Evolutionary conservation across 2,113 vertebrate species (phyloP).

Genomic region (Proteles cristata): DNA sequence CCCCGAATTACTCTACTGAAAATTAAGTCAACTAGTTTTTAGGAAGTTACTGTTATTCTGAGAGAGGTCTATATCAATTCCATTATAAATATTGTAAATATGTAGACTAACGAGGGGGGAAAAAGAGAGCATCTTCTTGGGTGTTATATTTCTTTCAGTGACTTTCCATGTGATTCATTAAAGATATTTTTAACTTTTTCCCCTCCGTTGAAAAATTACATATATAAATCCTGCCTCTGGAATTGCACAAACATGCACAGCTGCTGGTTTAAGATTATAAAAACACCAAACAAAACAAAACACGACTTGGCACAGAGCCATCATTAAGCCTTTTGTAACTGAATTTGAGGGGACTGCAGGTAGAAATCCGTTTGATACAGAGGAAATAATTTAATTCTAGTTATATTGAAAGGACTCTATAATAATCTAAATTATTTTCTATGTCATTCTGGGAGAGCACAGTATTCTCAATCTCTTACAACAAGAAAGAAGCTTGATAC

Average conservation of each 20-base stretch:
- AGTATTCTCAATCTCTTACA: conserved; percentile 33
- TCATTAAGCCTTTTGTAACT: conserved; percentile 54
- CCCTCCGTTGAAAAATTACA: conserved; percentile 69
- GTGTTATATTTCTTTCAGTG: conserved; percentile 54
- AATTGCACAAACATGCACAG: conserved; percentile 64
- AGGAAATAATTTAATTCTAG: conserved; percentile 36
- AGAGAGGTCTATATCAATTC: background rate
- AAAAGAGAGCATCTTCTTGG: background rate
- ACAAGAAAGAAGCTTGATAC: background rate
- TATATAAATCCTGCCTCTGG: conserved; percentile 69
- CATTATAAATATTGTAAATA: conserved; percentile 50
- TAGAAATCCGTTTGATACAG: conserved; percentile 39
- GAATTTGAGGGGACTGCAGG: conserved; percentile 6
- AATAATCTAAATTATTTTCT: conserved; percentile 26
- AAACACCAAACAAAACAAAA: conserved; percentile 68
- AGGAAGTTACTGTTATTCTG: conserved; percentile 1
- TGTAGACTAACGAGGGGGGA: background rate
- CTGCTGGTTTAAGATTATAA: conserved; percentile 61
- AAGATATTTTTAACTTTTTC: conserved; percentile 70
- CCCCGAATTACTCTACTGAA: conserved; percentile 26
- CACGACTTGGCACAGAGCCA: conserved; percentile 48
- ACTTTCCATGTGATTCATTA: conserved; percentile 69
- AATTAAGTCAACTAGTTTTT: conserved; percentile 25
- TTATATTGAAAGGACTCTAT: background rate
- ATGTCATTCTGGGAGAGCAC: background rate